These are phyloP conservation scores for Nymphalis polychloros DNA, from an alignment of 2,888 invertebrate genomes.

Conservation along the genomic window DNA sequence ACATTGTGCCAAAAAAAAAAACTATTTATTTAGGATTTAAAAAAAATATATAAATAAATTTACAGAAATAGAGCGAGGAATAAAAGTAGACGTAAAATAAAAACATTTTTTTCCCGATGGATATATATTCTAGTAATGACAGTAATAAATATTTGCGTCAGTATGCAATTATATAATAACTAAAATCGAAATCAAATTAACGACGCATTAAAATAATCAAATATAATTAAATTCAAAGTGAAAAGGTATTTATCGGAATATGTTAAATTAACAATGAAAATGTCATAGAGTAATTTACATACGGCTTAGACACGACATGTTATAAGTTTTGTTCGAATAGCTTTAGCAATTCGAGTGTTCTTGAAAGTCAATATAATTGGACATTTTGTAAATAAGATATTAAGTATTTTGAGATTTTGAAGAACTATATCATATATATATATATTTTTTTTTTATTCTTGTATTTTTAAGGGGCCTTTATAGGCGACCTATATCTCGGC, in stretches of 20 bases:
- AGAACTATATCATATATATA: too few species aligned
- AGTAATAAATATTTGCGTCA: too few species aligned
- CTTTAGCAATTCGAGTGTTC: conserved; percentile 8
- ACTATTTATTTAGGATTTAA: not conserved
- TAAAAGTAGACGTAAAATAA: too few species aligned
- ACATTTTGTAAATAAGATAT: too few species aligned
- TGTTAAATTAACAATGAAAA: conserved; percentile 28
- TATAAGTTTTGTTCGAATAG: conserved; percentile 20
- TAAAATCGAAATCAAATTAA: conserved; percentile 35
- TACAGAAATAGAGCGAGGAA: too few species aligned
- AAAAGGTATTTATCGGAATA: conserved; percentile 30
- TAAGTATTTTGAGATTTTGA: too few species aligned
- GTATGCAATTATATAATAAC: not conserved
- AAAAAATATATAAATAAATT: not conserved
- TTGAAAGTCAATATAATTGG: not conserved
- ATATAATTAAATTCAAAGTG: conserved; percentile 37
- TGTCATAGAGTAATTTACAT: conserved; percentile 20
- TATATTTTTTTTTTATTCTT: too few species aligned
- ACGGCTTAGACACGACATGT: conserved; percentile 14
- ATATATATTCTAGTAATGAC: too few species aligned
- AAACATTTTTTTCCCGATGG: too few species aligned
- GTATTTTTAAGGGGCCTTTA: too few species aligned
- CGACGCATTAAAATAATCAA: conserved; percentile 23
- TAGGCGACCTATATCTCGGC: too few species aligned
- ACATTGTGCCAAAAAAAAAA: conserved; percentile 22